Evolutionary conservation across 2,797 vertebrate genomes (phyloP), one percentile per base, ranked within the genome.

Genomic region (Sparidentex hasta): DNA sequence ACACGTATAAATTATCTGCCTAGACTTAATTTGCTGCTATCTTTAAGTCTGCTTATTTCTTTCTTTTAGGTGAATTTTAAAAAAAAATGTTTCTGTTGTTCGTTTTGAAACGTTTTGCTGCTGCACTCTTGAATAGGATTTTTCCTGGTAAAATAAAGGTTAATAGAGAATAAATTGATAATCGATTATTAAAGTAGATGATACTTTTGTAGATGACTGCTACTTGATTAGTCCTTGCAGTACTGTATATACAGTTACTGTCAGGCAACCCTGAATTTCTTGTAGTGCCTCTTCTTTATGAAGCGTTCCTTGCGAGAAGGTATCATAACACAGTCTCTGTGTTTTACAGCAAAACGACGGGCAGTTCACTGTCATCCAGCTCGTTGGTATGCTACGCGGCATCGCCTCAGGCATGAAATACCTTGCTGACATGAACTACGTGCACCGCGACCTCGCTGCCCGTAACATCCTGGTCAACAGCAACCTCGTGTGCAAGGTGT

Each of bases 381-480:
- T 99, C 50, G 98, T 99, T 72, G 98, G 98, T 9, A 99, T 99
- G 98, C 89, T 99, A 11, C 94, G 98, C 12, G 98, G 98, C 90
- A 99, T 99, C 0, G 98, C 97, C 0, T 98, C 98, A 0, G 98
- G 98, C 86, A 99, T 99, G 98, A 99, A 99, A 87, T 99, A 99
- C 93, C 95, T 99, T 61, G 95, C 98, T 0, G 98, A 99, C 88
- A 99, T 99, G 98, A 99, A 99, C 94, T 99, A 99, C 0, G 98
- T 99, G 56, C 98, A 99, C 86, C 95, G 98, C 0, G 98, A 99
- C 95, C 96, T 99, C 68, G 98, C 98, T 0, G 98, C 98, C 46
- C 95, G 98, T 17, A 99, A 99, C 95, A 99, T 99, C 93, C 95
- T 99, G 21, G 98, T 99, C 91, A 99, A 99, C 95, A 99, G 98